Base-by-base conservation (phyloP, 2,797 vertebrate genomes). In the Lagocephalus sceleratus region DNA sequence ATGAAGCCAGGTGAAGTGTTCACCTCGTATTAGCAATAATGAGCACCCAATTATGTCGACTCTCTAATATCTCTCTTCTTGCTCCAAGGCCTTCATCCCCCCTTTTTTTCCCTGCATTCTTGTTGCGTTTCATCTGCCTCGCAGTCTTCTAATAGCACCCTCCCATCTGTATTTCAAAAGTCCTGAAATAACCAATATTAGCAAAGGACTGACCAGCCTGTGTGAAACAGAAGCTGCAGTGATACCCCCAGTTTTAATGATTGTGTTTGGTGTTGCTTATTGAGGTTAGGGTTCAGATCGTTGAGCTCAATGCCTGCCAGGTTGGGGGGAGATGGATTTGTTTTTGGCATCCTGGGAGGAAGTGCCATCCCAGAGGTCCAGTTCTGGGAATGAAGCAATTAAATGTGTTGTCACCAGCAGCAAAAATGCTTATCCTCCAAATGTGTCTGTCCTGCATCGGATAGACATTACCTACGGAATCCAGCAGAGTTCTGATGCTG, bases 241-340 rank as follows among this genome's bases (percentile, higher is more conserved):
- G 19, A 19, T 11, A 8, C 6, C 39, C 15, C 3, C n/a, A 40
- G 39, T 40, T 40, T 40, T 42, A 57, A 69, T 17, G 46, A 14
- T 51, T 19, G 11, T 20, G 53, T 76, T 75, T 60, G 55, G 26
- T 54, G 60, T 68, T 3, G 7, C 25, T 56, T 59, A 54, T 52
- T 59, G 67, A 57, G 68, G 71, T 77, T 11, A 72, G 5, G 41
- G 62, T 58, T 69, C 15, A 23, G 56, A 60, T 21, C 63, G 52
- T 45, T 82, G 57, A 60, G 17, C 20, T 45, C n/a, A 2, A 35
- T 54, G 17, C 53, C 69, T 63, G 47, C 25, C 53, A 59, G 54
- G 67, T 35, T 1, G 32, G 57, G 20, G 25, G 23, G 42, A 47
- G 53, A 56, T 68, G 32, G 32, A 35, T 11, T 35, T 35, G 32